phyloP scores from a whole-genome alignment of 2,888 invertebrate genomes.

The Phengaris alcon region DNA sequence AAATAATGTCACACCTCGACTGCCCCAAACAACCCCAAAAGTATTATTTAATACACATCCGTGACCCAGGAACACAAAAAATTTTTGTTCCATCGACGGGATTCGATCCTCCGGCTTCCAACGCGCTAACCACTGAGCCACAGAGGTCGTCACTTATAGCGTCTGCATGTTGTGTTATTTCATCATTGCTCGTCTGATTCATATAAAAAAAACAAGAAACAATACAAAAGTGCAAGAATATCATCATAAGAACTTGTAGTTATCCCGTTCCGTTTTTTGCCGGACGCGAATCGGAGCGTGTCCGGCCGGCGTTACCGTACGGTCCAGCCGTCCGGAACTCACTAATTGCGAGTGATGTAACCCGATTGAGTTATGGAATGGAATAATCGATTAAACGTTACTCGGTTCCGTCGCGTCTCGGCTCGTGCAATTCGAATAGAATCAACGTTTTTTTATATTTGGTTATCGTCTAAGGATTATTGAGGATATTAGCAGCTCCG shows the following conservation, averaged over 20 bases:
- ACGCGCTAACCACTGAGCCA: too few relatives aligned
- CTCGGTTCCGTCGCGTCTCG: neutral
- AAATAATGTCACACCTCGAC: too few relatives aligned
- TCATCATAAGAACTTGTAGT: slow-evolving; percentile 32
- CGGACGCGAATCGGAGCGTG: slow-evolving; percentile 60
- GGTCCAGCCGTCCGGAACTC: slow-evolving; percentile 57
- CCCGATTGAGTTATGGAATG: neutral
- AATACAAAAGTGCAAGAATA: neutral
- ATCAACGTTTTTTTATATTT: too few relatives aligned
- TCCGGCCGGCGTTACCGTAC: slow-evolving; percentile 60
- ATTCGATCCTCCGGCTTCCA: too few relatives aligned
- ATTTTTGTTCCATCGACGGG: too few relatives aligned
- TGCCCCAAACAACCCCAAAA: too few relatives aligned
- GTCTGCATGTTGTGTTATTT: too few relatives aligned
- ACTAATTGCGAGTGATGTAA: slow-evolving; percentile 43
- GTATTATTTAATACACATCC: too few relatives aligned
- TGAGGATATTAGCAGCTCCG: neutral
- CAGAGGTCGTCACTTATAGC: too few relatives aligned
- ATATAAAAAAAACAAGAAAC: neutral
- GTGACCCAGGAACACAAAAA: too few relatives aligned
- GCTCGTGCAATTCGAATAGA: neutral
- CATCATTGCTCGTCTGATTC: too few relatives aligned
- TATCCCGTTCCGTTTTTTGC: slow-evolving; percentile 45
- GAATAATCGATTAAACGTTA: neutral
- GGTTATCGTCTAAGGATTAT: neutral